A percentile compares a stretch with the other conserved stretches of the same genome.
Conservation (phyloP, 23 tunicate genomes). For the Clavelina lepadiformis region DNA sequence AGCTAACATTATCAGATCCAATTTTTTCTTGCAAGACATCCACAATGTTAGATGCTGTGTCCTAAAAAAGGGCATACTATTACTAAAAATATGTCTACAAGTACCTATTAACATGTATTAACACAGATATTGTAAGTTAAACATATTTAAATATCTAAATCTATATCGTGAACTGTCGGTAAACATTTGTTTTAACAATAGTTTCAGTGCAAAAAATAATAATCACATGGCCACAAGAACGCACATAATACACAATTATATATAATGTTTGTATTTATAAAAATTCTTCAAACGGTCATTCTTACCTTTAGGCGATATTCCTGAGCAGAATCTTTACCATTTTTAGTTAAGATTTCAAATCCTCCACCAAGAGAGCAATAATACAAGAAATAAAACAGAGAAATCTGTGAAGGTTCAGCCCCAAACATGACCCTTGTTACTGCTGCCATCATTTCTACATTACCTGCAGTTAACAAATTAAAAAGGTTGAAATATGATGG, state of each 20-base stretch:
- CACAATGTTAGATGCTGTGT: constrained; percentile 15
- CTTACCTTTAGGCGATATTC: constrained; percentile 69
- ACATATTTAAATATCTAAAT: too few relatives aligned
- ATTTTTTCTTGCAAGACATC: constrained; percentile 20
- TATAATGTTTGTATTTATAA: too few relatives aligned
- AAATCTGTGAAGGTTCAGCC: constrained; percentile 43
- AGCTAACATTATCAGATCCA: constrained; percentile 19
- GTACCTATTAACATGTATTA: too few relatives aligned
- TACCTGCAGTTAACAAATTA: constrained; percentile 23
- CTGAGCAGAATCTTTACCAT: constrained; percentile 59
- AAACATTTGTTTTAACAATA: too few relatives aligned
- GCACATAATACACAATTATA: too few relatives aligned
- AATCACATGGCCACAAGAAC: too few relatives aligned
- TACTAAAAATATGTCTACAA: constrained; percentile 5
- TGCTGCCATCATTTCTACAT: constrained; percentile 22
- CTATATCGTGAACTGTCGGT: too few relatives aligned
- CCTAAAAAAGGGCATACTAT: constrained; percentile 16
- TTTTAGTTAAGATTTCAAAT: constrained; percentile 27
- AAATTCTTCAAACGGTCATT: too few relatives aligned
- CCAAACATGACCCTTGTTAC: constrained; percentile 56
- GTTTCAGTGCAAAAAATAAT: too few relatives aligned
- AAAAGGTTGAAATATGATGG: neutral
- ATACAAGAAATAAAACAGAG: constrained; percentile 60
- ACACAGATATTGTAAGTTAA: too few relatives aligned
- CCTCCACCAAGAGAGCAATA: constrained; percentile 53